Percentiles rank a stretch among this genome's conserved stretches.
Conservation (phyloP, 1,140 invertebrate genomes). For the Wasmannia auropunctata region DNA sequence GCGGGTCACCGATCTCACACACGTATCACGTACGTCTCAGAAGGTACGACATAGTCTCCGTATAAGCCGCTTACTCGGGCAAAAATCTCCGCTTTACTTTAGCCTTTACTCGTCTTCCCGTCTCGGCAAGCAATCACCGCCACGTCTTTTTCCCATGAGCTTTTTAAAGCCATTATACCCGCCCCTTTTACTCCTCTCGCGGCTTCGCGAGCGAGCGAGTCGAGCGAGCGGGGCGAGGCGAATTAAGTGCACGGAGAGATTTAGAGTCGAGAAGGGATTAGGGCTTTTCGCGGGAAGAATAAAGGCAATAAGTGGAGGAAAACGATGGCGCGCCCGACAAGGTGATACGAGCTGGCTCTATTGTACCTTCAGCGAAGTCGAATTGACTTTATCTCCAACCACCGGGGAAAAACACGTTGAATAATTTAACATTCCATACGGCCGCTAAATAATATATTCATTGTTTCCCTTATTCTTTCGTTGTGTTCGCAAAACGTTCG, state of each 20-base stretch:
- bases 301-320: neutral
- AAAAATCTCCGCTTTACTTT: constrained; percentile 59
- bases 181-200: neutral
- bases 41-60: constrained; percentile 28
- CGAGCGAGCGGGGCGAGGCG: no score
- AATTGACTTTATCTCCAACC: neutral
- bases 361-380: neutral
- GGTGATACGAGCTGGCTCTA: neutral
- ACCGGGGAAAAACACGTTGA: neutral
- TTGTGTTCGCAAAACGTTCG: neutral
- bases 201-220: neutral
- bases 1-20: neutral
- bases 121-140: neutral
- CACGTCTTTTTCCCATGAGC: constrained; percentile 22
- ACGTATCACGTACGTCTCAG: constrained; percentile 2
- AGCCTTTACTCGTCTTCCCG: constrained; percentile 8
- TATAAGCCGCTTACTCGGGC: constrained; percentile 69
- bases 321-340: neutral
- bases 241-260: constrained; percentile 44
- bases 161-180: constrained; percentile 67
- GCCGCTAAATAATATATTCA: neutral
- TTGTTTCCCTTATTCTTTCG: neutral
- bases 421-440: neutral
- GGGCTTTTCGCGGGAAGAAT: neutral
- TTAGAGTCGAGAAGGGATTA: constrained; percentile 21